Evolutionary conservation across 2,888 invertebrate genomes (phyloP), one percentile per base, ranked within the genome.

Genomic region (Ametastegia equiseti): DNA sequence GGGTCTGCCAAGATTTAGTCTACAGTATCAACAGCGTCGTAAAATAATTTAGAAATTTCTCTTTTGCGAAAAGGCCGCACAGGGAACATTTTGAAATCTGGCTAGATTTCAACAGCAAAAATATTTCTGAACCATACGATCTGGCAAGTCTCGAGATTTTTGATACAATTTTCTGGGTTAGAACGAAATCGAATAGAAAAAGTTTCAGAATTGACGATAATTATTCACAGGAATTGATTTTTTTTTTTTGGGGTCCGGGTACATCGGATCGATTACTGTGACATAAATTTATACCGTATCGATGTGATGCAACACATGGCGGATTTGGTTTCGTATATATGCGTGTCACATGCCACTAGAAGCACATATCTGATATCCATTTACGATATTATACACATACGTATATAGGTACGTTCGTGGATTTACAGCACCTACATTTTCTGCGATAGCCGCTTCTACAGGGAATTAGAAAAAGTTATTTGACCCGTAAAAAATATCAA

Each of bases 221-320:
- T n/a, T n/a, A n/a, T n/a, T n/a, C n/a, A n/a, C n/a, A n/a, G n/a
- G n/a, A n/a, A n/a, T n/a, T n/a, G n/a, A n/a, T n/a, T n/a, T n/a
- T n/a, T n/a, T n/a, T n/a, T n/a, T n/a, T n/a, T n/a, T n/a, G n/a
- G n/a, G n/a, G 11, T 42, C 4, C 11, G 2, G 11, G 3, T 11
- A 11, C 7, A 9, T 42, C 7, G 1, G 1, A 11, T 42, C 1
- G 42, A 42, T 42, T 42, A 9, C 0, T 42, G 7, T 3, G 2
- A 11, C 7, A 3, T 42, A 42, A 3, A 42, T 9, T 42, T 42
- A 42, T 42, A 42, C 2, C 4, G 42, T 42, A 42, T 54, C 54
- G 19, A 54, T 54, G 54, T 1, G 54, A 54, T 54, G 54, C 54
- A 54, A 54, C 54, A 54, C 54, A 60, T 60, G 60, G 60, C 23